Evolutionary conservation across 2,113 vertebrate genomes (phyloP).

Genomic region (Tenebrosternarchus preto): DNA sequence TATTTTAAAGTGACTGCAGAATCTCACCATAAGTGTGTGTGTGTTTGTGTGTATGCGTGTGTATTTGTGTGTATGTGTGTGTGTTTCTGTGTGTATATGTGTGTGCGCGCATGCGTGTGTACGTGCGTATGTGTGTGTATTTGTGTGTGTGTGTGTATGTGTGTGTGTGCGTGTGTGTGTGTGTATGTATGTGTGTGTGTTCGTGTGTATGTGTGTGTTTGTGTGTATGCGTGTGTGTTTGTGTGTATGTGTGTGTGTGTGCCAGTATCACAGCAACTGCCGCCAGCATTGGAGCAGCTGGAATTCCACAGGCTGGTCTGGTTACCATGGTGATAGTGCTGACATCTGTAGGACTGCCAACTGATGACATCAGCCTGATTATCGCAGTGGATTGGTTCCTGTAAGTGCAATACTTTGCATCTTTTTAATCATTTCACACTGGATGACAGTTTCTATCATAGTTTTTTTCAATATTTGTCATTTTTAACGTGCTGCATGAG

Average conservation of each 20-base stretch:
- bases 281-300: constrained; percentile 95
- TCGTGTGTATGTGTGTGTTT: background rate
- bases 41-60: no score
- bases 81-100: no score
- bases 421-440: background rate
- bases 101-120: no score
- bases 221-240: background rate
- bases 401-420: constrained; percentile 79
- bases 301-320: constrained; percentile 95
- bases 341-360: constrained; percentile 94
- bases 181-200: background rate
- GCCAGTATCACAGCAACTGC: constrained; percentile 94
- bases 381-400: constrained; percentile 98
- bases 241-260: background rate
- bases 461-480: no score
- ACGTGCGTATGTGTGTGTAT: no score
- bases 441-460: background rate
- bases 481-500: no score
- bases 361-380: constrained; percentile 94
- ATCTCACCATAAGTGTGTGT: no score
- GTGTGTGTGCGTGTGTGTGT: background rate
- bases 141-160: no score
- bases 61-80: no score
- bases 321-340: constrained; percentile 98
- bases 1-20: no score